phyloP scores from a whole-genome alignment of 2,113 vertebrate genomes.

The Sus scrofa region DNA sequence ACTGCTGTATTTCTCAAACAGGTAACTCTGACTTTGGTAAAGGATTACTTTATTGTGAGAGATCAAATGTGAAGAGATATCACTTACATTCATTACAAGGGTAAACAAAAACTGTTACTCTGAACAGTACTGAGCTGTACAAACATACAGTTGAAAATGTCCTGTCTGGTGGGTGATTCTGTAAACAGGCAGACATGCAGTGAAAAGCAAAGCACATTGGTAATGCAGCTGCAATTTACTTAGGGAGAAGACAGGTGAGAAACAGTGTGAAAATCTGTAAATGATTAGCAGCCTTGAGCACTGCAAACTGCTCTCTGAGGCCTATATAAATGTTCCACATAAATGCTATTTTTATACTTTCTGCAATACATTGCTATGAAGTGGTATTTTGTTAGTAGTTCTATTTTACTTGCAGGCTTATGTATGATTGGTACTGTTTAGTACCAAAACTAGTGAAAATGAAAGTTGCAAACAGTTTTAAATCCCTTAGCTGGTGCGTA shows the following conservation, averaged over 20 bases:
- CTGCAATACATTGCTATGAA: neutral
- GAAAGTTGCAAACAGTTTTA: neutral
- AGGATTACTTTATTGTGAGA: neutral
- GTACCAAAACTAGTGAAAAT: neutral
- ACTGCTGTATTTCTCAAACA: neutral
- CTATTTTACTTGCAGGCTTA: constrained; percentile 36
- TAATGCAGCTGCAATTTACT: neutral
- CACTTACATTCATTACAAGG: constrained; percentile 21
- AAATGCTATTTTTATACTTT: neutral
- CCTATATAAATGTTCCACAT: neutral
- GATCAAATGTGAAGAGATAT: constrained; percentile 30
- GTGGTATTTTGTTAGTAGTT: neutral
- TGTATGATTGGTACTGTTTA: neutral
- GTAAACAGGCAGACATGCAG: constrained; percentile 14
- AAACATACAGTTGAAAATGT: neutral
- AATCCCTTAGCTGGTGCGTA: neutral
- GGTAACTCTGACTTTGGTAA: constrained; percentile 2
- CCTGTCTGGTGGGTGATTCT: constrained; percentile 24
- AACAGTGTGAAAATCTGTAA: neutral
- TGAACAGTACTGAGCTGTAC: constrained; percentile 20
- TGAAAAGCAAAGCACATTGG: neutral
- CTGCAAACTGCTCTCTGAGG: neutral
- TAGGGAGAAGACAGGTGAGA: constrained; percentile 49
- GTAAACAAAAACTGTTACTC: constrained; percentile 64
- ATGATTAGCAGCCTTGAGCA: neutral